phyloP scores from a whole-genome alignment of 2,888 invertebrate species.

The Matsumyia berberina region DNA sequence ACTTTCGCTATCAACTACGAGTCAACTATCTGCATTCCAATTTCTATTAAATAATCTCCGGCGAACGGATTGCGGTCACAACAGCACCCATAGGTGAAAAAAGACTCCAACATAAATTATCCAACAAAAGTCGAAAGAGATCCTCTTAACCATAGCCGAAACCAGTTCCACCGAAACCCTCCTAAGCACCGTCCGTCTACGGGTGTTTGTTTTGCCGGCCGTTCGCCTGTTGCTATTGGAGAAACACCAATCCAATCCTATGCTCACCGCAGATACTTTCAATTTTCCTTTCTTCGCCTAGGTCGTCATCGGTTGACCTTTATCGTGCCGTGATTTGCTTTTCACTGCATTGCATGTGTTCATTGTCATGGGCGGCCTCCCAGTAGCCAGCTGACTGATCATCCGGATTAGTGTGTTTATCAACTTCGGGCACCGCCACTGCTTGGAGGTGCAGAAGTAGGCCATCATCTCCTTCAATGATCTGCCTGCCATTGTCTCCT shows the following conservation, averaged over 20 bases:
- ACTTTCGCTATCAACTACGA: slow-evolving; percentile 42
- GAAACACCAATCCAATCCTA: background rate
- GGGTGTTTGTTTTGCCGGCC: background rate
- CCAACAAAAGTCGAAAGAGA: slow-evolving; percentile 9
- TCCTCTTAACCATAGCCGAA: slow-evolving; percentile 23
- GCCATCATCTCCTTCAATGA: slow-evolving; percentile 7
- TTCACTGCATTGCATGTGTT: slow-evolving; percentile 11
- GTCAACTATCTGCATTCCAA: slow-evolving; percentile 1
- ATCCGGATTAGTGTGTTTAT: slow-evolving; percentile 18
- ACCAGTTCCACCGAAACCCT: slow-evolving; percentile 19
- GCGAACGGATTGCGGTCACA: slow-evolving; percentile 54
- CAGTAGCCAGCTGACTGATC: background rate
- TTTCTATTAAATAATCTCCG: slow-evolving; percentile 57
- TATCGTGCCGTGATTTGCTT: slow-evolving; percentile 32
- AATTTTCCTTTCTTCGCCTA: slow-evolving; percentile 31
- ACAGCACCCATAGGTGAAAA: slow-evolving; percentile 15
- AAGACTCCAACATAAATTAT: slow-evolving; percentile 27
- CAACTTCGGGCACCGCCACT: slow-evolving; percentile 4
- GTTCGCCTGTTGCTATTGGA: background rate
- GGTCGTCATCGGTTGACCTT: slow-evolving; percentile 44
- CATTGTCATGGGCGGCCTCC: slow-evolving; percentile 28
- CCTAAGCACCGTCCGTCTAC: background rate
- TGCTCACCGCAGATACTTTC: slow-evolving; percentile 52
- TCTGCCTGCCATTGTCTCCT: background rate
- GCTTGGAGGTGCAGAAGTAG: slow-evolving; percentile 17